Base-by-base conservation (phyloP, 2,888 invertebrate genomes). In the Myopa testacea region DNA sequence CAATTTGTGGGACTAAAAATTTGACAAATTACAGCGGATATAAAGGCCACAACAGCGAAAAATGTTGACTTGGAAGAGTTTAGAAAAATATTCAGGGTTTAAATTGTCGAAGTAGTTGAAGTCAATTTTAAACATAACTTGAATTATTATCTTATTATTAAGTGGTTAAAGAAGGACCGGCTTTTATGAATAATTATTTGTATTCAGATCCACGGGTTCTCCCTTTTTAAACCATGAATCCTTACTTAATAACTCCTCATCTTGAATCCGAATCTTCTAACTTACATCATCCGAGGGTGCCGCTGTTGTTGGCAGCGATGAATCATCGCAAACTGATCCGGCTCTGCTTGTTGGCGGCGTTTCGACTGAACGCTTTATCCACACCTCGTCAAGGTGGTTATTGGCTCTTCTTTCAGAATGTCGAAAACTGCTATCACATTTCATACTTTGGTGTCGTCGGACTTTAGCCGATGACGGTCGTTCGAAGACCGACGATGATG, bases 241-340 rank as follows among this genome's bases (percentile, higher is more conserved):
- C 26, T 26, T 26, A 26, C 26, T 26, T 26, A 26, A 26, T 26
- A 26, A 26, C 26, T n/a, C 26, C 26, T 26, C 26, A 26, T 26
- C 26, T 26, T 1, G 8, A 50, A 50, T 50, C 26, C 50, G 34
- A 34, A 7, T 63, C 16, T 8, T 26, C 62, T 8, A 81, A 87
- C 87, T 87, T 87, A 87, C 88, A 82, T 88, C 88, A 78, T 88
- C 88, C 2, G 87, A 86, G 10, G 84, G 85, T 14, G 84, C 84
- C 7, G 85, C 83, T 14, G 86, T 83, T 1, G 81, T 82, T 4
- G 75, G 75, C 40, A 75, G 67, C 68, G 75, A 83, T 80, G 70
- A 85, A 76, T 72, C 71, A 26, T 72, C 78, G 14, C 50, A 60
- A n/a, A 73, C 65, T 14, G 81, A 82, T 10, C 74, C 81, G 45